A percentile compares a stretch with the other conserved stretches of the same genome.
These are phyloP conservation scores for Sebastolobus alascanus DNA, from an alignment of 2,797 vertebrate species.

Conservation along the genomic window DNA sequence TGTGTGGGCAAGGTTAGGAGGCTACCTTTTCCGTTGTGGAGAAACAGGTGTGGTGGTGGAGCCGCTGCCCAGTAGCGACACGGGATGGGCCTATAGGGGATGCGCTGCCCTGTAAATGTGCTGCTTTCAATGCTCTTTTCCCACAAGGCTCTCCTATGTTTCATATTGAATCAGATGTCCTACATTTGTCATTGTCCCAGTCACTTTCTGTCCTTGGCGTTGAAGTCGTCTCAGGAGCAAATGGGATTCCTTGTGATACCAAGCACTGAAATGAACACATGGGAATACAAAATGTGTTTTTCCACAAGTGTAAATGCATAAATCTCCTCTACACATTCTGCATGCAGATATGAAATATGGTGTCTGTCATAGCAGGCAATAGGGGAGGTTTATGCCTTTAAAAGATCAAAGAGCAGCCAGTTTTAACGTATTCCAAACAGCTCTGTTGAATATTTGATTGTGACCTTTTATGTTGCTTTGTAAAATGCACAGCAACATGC, in stretches of 20 bases:
- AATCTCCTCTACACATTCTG: not conserved
- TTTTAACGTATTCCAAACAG: conserved; percentile 2
- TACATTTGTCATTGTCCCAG: conserved; percentile 71
- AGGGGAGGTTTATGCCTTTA: not conserved
- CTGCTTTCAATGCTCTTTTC: conserved; percentile 43
- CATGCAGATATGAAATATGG: not conserved
- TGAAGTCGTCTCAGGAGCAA: conserved; percentile 38
- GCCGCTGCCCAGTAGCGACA: conserved; percentile 29
- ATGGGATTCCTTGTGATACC: conserved; percentile 19
- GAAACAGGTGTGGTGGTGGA: conserved; percentile 54
- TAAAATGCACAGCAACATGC: conserved; percentile 9
- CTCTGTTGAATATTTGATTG: conserved; percentile 19
- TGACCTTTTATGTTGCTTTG: conserved; percentile 9
- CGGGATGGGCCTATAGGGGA: conserved; percentile 19
- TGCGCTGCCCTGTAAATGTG: conserved; percentile 34
- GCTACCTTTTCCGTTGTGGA: conserved; percentile 55
- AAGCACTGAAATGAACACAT: conserved; percentile 23
- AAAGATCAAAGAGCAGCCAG: conserved; percentile 10
- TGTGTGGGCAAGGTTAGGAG: conserved; percentile 80
- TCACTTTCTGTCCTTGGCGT: conserved; percentile 39
- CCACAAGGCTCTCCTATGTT: conserved; percentile 27
- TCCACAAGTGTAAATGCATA: not conserved
- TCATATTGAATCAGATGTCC: conserved; percentile 54
- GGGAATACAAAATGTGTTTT: conserved; percentile 2
- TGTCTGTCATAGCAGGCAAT: not conserved